A percentile compares a stretch with the other conserved stretches of the same genome.
phyloP scores from a whole-genome alignment of 2,888 invertebrate genomes.

The Endotricha flammealis region DNA sequence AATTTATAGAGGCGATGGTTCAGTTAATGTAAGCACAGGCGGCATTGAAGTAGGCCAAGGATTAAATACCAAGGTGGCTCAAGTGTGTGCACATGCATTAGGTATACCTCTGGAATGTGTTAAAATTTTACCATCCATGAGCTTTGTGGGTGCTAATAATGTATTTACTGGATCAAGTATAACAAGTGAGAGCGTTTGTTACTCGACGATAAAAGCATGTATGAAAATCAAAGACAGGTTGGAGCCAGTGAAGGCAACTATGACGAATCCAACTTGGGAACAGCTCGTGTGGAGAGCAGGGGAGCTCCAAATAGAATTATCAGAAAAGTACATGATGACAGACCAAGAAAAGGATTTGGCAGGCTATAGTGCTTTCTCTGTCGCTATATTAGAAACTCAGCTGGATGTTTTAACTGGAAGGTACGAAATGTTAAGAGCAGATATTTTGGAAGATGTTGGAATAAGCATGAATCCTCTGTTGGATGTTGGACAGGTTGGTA shows the following conservation, averaged over 20 bases:
- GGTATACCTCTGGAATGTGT: conserved; percentile 82
- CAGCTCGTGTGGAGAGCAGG: conserved; percentile 77
- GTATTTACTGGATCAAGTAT: conserved; percentile 82
- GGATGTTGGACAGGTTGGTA: conserved; percentile 81
- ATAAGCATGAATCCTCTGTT: conserved; percentile 81
- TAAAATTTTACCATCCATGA: conserved; percentile 78
- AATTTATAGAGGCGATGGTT: conserved; percentile 83
- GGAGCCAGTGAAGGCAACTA: conserved; percentile 67
- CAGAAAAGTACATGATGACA: conserved; percentile 79
- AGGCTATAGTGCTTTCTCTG: conserved; percentile 79
- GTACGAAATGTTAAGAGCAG: conserved; percentile 77
- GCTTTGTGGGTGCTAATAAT: conserved; percentile 79
- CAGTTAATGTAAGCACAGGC: conserved; percentile 83
- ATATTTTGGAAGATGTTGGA: conserved; percentile 83
- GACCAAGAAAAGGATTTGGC: conserved; percentile 67
- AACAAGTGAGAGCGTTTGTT: conserved; percentile 80
- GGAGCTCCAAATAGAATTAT: conserved; percentile 75
- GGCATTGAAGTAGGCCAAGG: conserved; percentile 89
- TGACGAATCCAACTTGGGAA: conserved; percentile 76
- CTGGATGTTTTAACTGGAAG: conserved; percentile 85
- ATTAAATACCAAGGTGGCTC: conserved; percentile 86
- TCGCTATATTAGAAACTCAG: conserved; percentile 80
- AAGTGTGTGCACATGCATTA: conserved; percentile 85
- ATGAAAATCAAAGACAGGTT: conserved; percentile 75
- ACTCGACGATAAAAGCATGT: conserved; percentile 79